phyloP scores from a whole-genome alignment of 1,140 invertebrate genomes.

The Zaprionus tsacasi region DNA sequence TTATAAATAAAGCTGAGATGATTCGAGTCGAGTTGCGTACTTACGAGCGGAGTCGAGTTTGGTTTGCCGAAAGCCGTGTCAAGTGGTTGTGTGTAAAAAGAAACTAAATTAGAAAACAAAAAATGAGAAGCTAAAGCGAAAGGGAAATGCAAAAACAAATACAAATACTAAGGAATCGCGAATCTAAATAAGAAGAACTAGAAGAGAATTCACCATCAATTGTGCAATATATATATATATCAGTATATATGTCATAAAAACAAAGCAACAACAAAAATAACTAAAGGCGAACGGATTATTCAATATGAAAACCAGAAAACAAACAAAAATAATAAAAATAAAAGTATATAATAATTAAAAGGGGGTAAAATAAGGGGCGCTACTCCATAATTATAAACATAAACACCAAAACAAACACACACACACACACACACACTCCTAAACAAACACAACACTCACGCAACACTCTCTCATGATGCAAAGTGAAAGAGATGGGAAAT shows the following conservation, averaged over 20 bases:
- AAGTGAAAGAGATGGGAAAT: conserved; percentile 28
- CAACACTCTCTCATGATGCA: conserved; percentile 4
- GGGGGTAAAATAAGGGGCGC: conserved; percentile 24
- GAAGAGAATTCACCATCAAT: not conserved
- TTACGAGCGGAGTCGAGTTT: not conserved
- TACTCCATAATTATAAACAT: conserved; percentile 18
- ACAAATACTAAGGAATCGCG: not conserved
- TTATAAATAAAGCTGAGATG: not conserved
- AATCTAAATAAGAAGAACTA: not conserved
- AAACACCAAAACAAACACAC: conserved; percentile 19
- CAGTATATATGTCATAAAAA: not conserved
- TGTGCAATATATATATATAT: conserved; percentile 3
- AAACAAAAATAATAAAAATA: conserved; percentile 11
- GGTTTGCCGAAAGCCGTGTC: conserved; percentile 67
- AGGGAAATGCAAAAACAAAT: not conserved
- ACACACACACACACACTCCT: conserved; percentile 23
- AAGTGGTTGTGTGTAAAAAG: conserved; percentile 68
- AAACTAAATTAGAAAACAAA: conserved; percentile 33
- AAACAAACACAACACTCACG: conserved; percentile 1
- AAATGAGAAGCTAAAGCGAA: not conserved
- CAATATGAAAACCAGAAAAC: conserved; percentile 6
- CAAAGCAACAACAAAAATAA: not conserved
- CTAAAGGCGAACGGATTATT: not conserved
- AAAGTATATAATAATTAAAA: conserved; percentile 21
- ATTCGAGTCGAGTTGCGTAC: too few relatives aligned